Evolutionary conservation across 2,113 vertebrate genomes (phyloP), one percentile per base, ranked within the genome.

Genomic region (Gymnogyps californianus): DNA sequence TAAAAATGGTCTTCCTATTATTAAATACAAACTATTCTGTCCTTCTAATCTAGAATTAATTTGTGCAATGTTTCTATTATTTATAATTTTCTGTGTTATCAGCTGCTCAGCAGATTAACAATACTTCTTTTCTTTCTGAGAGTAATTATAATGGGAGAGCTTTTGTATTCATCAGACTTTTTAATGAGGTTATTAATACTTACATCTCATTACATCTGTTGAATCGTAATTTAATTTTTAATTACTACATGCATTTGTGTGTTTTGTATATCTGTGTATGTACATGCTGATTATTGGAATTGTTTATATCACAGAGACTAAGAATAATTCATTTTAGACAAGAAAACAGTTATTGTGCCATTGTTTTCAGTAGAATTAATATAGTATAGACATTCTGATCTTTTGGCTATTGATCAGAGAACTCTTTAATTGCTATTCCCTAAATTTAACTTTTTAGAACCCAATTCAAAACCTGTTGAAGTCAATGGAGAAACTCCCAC

Each of bases 101-200:
- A 94, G 32, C 83, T 96, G 13, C 94, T 94, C 64, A 95, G 62
- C 42, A 71, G 93, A 98, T 98, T 98, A 95, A 92, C 40, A 97
- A 89, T 81, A 65, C n/a, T 93, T 86, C 69, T 57, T 91, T 95
- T 89, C 46, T 89, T 93, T 94, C 78, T 57, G 9, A 83, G 47
- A 95, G 20, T 95, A 96, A 95, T 98, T 96, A 95, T 84, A 94
- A 93, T 11, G n/a, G 42, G 58, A 85, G 72, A 97, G 62, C 59
- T 70, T 97, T 97, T 96, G 81, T 90, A 97, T 96, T 94, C 70
- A 96, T 98, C 81, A 95, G 93, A 87, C 54, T 81, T 93, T 96
- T 94, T 83, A 98, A 98, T 98, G 62, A 94, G n/a, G 31, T 93
- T 96, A 97, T 98, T 98, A 97, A 94, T 93, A 96, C 79, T 95